Conservation (phyloP, 2,113 vertebrate species). For the Scolopax mira region DNA sequence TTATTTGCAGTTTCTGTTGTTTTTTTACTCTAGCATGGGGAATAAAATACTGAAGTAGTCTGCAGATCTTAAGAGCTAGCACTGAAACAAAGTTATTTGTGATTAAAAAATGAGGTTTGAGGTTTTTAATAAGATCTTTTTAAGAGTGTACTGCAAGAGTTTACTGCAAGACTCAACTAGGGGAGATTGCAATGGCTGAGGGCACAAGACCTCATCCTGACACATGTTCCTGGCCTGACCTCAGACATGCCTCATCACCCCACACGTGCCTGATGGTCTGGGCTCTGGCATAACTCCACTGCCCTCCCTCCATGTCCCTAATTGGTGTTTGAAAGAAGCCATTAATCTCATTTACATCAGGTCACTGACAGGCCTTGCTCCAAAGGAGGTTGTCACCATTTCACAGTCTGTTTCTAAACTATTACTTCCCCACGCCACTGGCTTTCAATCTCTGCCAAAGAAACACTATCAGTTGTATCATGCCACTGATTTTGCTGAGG, state of each 20-base stretch:
- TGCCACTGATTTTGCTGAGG: not conserved
- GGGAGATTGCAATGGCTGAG: not conserved
- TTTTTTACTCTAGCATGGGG: not conserved
- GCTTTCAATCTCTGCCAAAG: accelerated
- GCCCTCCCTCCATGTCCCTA: not conserved
- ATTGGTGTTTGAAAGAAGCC: not conserved
- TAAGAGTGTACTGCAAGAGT: not conserved
- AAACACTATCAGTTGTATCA: accelerated
- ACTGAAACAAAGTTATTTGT: not conserved
- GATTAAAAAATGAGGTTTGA: not conserved
- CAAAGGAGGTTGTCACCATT: not conserved
- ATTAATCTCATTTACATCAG: accelerated
- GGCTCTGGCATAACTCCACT: accelerated
- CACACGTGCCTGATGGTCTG: not conserved
- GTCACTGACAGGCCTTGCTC: not conserved
- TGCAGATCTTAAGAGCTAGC: not conserved
- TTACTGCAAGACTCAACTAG: not conserved
- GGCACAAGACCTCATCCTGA: not conserved
- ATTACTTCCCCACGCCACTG: accelerated
- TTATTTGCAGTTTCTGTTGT: not conserved
- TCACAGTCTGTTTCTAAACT: accelerated
- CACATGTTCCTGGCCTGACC: not conserved
- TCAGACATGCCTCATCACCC: accelerated
- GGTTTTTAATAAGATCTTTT: not conserved
- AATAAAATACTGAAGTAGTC: not conserved